Base-by-base conservation (phyloP, 2,797 vertebrate genomes). In the Lepidocolaptes lacrymiger region DNA sequence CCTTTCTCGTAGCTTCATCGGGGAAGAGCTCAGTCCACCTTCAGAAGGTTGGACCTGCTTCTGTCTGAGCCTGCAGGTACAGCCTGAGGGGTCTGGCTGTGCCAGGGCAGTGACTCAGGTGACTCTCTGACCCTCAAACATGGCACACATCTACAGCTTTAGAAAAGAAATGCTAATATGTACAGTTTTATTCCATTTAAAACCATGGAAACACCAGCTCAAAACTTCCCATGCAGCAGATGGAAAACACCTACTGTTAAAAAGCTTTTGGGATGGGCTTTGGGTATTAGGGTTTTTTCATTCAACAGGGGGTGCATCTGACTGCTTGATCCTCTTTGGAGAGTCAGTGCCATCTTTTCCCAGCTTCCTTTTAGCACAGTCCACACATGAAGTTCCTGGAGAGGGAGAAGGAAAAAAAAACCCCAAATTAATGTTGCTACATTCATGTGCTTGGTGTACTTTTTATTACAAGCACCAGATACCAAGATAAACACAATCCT, bases 281-380 rank as follows among this genome's bases (percentile, higher is more conserved):
- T 32, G 48, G 37, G 18, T 28, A 28, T 30, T 7, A 7, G 24
- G 7, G 1, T 34, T 21, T 49, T 74, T 39, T 63, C 61, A 58
- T 62, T 59, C 49, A n/a, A 27, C 15, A 26, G 24, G 19, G 10
- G 43, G 23, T 3, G 4, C 61, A 36, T 96, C 96, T 10, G 92
- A 56, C 8, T 67, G 84, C 43, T 97, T 91, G 49, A 58, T 79
- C 62, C 63, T 97, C 44, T 97, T 98, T 1, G 93, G 71, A 26
- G 56, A 82, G 32, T 94, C 77, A 2, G n/a, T 43, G 46, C 81
- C 34, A 1, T 95, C 95, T 81, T 96, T 97, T 83, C 92, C 97
- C 24, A 95, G 36, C 74, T 96, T 97, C 86, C 97, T 96, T 96
- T 98, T 98, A 22, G 97, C 97, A 72, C 97, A 97, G 78, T 97